Evolutionary conservation across 2,797 vertebrate species (phyloP), one percentile per base, ranked within the genome.

Genomic region (Sibirionetta formosa): DNA sequence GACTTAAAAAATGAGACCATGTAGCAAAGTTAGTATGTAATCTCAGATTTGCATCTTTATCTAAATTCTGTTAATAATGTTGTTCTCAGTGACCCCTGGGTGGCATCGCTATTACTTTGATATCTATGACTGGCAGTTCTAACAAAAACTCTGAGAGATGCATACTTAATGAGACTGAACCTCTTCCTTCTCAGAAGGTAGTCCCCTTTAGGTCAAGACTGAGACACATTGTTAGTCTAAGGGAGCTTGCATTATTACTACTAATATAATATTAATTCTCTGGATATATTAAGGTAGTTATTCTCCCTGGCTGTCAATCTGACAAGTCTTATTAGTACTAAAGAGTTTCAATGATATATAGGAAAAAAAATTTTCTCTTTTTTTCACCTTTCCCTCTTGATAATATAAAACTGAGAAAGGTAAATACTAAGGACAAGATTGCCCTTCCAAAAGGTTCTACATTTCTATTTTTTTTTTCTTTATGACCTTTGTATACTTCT

Each of bases 261-360:
- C 53, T 78, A 44, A 92, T 75, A 50, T 14, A 93, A 86, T 78
- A 82, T 56, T 93, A 2, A 58, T 83, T 88, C 18, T 54, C 81
- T 83, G 53, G 38, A 60, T 88, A 80, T 93, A 44, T 48, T 90
- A 83, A 83, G 44, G 46, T 54, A 76, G 31, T 90, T 83, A 83
- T 51, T 81, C 35, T 81, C 51, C 31, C 9, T 48, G 27, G 48
- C 26, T 92, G 68, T 86, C 57, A 88, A 9, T 81, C 57, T 93
- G 48, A 51, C 24, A 92, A 92, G 42, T 26, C 14, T 81, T 57
- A 60, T 83, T 75, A 81, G 26, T 56, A 26, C 33, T 61, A 72
- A 82, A 82, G 13, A 58, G 46, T 84, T 86, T 77, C 42, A 73
- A 66, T 9, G 60, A 7, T 14, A 2, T 19, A 14, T 23, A 63